Conservation (phyloP, 2,797 vertebrate species). For the Furcifer pardalis region DNA sequence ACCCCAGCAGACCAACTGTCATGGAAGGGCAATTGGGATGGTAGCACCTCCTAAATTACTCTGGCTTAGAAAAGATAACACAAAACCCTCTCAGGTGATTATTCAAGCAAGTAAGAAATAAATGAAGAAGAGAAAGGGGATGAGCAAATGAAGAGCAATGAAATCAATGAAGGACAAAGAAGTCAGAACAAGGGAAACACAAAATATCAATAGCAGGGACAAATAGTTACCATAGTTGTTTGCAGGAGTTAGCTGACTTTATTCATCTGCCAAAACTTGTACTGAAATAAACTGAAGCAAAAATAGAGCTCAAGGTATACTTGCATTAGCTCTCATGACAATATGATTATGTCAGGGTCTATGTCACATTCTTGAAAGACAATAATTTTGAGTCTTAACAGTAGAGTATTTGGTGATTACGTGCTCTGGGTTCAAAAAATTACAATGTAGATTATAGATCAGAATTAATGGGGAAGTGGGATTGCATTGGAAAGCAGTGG, state of each 20-base stretch:
- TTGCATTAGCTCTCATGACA: background rate
- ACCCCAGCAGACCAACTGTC: slow-evolving; percentile 52
- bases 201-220: slow-evolving; percentile 26
- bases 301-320: background rate
- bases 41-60: slow-evolving; percentile 42
- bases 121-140: slow-evolving; percentile 49
- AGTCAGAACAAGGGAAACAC: slow-evolving; percentile 40
- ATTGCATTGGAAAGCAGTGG: no score
- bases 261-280: background rate
- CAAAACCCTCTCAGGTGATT: slow-evolving; percentile 61
- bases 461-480: no score
- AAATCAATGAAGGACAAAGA: slow-evolving; percentile 37
- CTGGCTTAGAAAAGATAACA: slow-evolving; percentile 52
- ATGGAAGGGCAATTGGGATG: slow-evolving; percentile 51
- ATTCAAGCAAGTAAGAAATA: slow-evolving; percentile 58
- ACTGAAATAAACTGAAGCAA: background rate
- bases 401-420: background rate
- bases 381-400: background rate
- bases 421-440: no score
- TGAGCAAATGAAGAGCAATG: slow-evolving; percentile 40
- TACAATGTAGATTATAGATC: no score
- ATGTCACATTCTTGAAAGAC: background rate
- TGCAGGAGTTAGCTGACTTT: slow-evolving; percentile 10
- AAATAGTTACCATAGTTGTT: background rate
- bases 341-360: background rate